Conservation (phyloP, 2,113 vertebrate species). For the Parotia lawesii region DNA sequence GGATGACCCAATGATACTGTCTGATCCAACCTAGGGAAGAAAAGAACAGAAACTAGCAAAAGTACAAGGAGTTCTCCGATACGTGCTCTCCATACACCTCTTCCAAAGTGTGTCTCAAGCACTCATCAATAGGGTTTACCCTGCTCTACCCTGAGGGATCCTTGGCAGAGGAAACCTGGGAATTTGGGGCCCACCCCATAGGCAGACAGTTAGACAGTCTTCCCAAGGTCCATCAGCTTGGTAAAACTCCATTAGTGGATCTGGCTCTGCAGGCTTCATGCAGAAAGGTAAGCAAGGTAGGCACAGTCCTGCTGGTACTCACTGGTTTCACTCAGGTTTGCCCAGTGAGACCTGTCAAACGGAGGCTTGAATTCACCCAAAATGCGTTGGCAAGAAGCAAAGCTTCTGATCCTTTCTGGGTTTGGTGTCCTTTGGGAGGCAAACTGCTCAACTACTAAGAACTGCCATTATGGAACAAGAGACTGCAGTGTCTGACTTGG, state of each 20-base stretch:
- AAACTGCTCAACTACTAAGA: background rate
- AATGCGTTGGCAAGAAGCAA: background rate
- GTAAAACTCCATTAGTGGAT: background rate
- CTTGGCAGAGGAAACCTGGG: background rate
- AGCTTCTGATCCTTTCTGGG: background rate
- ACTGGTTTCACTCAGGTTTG: background rate
- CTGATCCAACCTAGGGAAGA: conserved; percentile 81
- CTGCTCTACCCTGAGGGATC: background rate
- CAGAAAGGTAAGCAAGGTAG: background rate
- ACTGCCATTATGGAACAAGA: background rate
- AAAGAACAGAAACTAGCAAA: background rate
- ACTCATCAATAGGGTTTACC: background rate
- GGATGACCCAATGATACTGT: conserved; percentile 87
- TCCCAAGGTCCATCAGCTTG: background rate
- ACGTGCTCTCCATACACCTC: background rate
- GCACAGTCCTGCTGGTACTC: background rate
- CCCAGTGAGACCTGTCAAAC: background rate
- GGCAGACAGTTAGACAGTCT: background rate
- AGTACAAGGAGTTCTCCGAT: background rate
- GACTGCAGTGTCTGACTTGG: background rate
- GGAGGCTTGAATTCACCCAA: background rate
- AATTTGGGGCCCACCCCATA: background rate
- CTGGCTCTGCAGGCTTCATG: background rate
- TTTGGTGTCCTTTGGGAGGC: background rate
- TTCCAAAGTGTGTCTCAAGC: background rate